Evolutionary conservation across 2,888 invertebrate genomes (phyloP), one percentile per base, ranked within the genome.

Genomic region (Acleris laterana): DNA sequence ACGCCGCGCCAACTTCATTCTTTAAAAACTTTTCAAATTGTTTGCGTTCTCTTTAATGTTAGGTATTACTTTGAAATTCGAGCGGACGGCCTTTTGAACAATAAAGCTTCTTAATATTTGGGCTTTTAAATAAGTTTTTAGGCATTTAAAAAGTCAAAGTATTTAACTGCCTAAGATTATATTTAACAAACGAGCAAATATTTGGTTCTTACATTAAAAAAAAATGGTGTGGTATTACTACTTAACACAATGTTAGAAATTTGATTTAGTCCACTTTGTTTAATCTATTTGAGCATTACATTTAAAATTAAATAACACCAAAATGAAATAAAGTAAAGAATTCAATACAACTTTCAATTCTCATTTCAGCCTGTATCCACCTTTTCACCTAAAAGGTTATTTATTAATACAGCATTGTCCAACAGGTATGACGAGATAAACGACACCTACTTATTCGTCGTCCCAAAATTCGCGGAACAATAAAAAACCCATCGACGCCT

Each of bases 401-500:
- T 55, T 38, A 32, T 32, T 32, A 17, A 38, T 53, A 53, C 32
- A 53, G 3, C 9, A 9, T 9, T n/a, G 7, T 16, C 55, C 16
- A 46, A 9, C 32, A 17, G 57, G 57, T 46, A 66, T 66, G 51
- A 48, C 57, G 51, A 66, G 57, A 62, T 57, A 62, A 66, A 52
- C 57, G 46, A 48, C 52, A 66, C 66, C 52, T 51, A 60, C 65
- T 57, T 49, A 63, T 63, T 72, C 72, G 70, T 71, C 71, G 74
- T 77, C 74, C 78, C 81, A 74, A 83, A 86, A 79, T 86, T 84
- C 84, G 77, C 77, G 79, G 84, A 85, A 87, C 82, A 80, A 84
- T 86, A 83, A 83, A 80, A 77, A 72, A 78, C 74, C 83, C 83
- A 87, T 89, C 86, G 86, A 90, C 89, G 88, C 90, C 89, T 89